Evolutionary conservation across 2,888 invertebrate genomes (phyloP), one percentile per base, ranked within the genome.

Genomic region (Caenorhabditis imperialis): DNA sequence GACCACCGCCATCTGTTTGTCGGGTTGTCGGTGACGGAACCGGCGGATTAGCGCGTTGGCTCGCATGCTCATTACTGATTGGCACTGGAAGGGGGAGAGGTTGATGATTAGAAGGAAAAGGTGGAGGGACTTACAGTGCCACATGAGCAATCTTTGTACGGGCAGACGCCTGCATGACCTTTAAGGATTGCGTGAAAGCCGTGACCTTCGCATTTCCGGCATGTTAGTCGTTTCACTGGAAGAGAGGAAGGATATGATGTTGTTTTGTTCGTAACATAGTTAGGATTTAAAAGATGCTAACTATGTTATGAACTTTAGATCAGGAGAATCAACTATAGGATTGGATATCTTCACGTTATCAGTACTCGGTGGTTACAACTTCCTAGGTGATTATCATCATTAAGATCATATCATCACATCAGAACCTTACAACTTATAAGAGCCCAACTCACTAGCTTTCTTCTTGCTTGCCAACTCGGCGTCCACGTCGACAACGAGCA

Each of bases 121-220:
- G n/a, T n/a, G n/a, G n/a, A n/a, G n/a, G n/a, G n/a, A n/a, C 79
- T 73, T 62, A 82, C 82, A 22, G 81, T 80, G 37, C 70, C 63
- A 54, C 85, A 85, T 10, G 51, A 38, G 61, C 85, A 85, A 18
- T 79, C 65, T 25, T 81, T 82, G 78, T 71, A 85, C 3, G 84
- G 85, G 33, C 85, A 85, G 8, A 65, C 48, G 18, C 82, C 69
- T 8, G 85, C 83, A 44, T 85, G 85, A 5, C 84, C 84, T 53
- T 85, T 85, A 50, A 85, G 74, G 20, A 81, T 67, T 10, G 76
- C 71, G 38, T 71, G 55, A 20, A 77, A 25, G 3, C 84, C 84
- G 53, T 85, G 85, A n/a, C 83, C 84, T 55, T 84, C 84, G 55
- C 85, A 85, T 65, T 85, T 85, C 8, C 85, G 81, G 50, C 85